Evolutionary conservation across 2,797 vertebrate species (phyloP), one percentile per base, ranked within the genome.

Genomic region (Knipowitschia caucasica): DNA sequence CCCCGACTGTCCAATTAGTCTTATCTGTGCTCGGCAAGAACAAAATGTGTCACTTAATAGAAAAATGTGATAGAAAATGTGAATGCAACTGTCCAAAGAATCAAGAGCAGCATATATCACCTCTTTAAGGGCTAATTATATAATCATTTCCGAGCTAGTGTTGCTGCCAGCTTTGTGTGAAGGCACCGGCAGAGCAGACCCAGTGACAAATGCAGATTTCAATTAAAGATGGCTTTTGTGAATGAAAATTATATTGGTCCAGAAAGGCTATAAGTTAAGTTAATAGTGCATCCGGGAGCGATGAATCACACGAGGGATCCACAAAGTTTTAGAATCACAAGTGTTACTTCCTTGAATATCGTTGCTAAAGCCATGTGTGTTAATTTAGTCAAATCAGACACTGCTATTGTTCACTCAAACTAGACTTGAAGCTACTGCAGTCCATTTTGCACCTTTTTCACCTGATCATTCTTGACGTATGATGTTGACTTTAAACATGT

Each of bases 11-110:
- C 81, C 75, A 88, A 88, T 88, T 88, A 87, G 86, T 75, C 78
- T 86, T 89, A 86, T 90, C 86, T 85, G 56, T 54, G 64, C 64
- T 79, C 68, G 79, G 81, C 85, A 85, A 84, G 83, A 86, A 85
- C 78, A 86, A 74, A 86, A 81, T 60, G 69, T 78, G 77, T 85
- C 74, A 81, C 73, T 82, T 78, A 69, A 80, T 75, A 69, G 73
- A 85, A 65, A 85, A 81, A 82, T 77, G 71, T 56, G 61, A 83
- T 69, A 56, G 71, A 83, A 29, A 82, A 50, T 67, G 34, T 52
- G 75, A 77, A 81, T 68, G 69, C 69, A 62, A 73, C 56, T 47
- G 53, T 82, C 76, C 50, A 49, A 51, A 54, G 51, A 70, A 74
- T 64, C 65, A 64, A 49, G 57, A 75, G 46, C 42, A 30, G 73